These are phyloP conservation scores for Papilio polyxenes DNA, from an alignment of 1,140 invertebrate genomes.

Conservation along the genomic window DNA sequence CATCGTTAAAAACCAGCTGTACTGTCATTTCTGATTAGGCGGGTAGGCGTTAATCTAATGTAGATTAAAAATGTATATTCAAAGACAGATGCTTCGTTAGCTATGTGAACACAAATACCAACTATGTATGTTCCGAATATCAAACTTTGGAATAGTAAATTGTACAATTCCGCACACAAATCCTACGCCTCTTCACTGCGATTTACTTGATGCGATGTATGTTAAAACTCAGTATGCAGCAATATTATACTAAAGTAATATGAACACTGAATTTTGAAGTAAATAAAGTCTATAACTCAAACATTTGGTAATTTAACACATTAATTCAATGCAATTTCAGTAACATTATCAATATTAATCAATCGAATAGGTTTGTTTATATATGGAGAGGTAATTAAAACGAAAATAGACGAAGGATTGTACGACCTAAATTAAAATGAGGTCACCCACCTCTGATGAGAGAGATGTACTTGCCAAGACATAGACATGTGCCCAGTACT, in stretches of 20 bases:
- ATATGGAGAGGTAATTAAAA: constrained; percentile 18
- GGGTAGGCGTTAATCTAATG: constrained; percentile 34
- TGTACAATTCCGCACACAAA: not conserved
- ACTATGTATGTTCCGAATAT: not conserved
- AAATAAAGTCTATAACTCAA: not conserved
- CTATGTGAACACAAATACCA: not conserved
- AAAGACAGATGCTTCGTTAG: constrained; percentile 12
- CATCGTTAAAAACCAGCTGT: constrained; percentile 40
- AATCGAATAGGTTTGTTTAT: constrained; percentile 1
- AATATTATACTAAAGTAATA: not conserved
- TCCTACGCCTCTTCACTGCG: not conserved
- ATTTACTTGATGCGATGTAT: not conserved
- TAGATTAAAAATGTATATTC: constrained; percentile 34
- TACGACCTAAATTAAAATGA: constrained; percentile 29
- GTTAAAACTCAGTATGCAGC: not conserved
- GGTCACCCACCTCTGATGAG: constrained; percentile 29
- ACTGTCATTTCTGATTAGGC: constrained; percentile 29
- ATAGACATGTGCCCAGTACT: constrained; percentile 28
- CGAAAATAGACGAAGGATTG: constrained; percentile 19
- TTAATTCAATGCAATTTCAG: not conserved
- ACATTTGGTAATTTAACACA: not conserved
- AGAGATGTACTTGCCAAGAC: not conserved
- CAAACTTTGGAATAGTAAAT: not conserved
- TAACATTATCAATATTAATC: not conserved
- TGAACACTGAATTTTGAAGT: not conserved